These are phyloP conservation scores for Dryocosmus kuriphilus DNA, from an alignment of 2,888 invertebrate genomes.

Conservation along the genomic window DNA sequence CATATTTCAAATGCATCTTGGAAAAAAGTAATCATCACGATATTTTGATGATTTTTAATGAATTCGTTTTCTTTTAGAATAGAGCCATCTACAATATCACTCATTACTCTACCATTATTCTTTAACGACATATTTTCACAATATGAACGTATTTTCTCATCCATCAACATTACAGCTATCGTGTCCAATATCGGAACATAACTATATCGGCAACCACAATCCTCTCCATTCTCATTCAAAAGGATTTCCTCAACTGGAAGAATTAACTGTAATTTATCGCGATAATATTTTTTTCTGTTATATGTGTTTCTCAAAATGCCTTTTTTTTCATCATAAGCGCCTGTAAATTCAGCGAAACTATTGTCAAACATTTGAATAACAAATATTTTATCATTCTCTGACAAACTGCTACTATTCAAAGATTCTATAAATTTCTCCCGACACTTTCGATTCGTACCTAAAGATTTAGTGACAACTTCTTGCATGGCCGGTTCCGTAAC, in stretches of 20 bases:
- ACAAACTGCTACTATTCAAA: not conserved
- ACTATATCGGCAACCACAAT: conserved; percentile 18
- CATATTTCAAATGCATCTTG: conserved; percentile 47
- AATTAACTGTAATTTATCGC: not conserved
- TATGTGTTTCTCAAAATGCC: not conserved
- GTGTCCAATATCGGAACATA: conserved; percentile 41
- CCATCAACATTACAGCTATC: too few relatives aligned
- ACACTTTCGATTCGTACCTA: not conserved
- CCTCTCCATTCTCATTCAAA: not conserved
- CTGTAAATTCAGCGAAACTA: not conserved
- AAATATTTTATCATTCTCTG: not conserved
- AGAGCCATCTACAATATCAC: not conserved
- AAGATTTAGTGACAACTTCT: too few relatives aligned
- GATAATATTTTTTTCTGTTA: not conserved
- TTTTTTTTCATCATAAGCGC: not conserved
- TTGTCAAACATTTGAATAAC: not conserved
- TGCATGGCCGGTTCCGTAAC: too few relatives aligned
- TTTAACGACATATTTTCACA: not conserved
- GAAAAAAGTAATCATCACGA: conserved; percentile 54
- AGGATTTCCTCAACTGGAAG: too few relatives aligned
- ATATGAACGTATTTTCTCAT: too few relatives aligned
- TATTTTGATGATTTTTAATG: not conserved
- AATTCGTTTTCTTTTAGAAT: conserved; percentile 1
- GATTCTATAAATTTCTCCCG: not conserved
- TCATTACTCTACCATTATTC: not conserved